Percentiles rank a stretch among this genome's conserved stretches.
Evolutionary conservation across 2,797 vertebrate genomes (phyloP).

Genomic region (Schizopygopsis pylzovi): DNA sequence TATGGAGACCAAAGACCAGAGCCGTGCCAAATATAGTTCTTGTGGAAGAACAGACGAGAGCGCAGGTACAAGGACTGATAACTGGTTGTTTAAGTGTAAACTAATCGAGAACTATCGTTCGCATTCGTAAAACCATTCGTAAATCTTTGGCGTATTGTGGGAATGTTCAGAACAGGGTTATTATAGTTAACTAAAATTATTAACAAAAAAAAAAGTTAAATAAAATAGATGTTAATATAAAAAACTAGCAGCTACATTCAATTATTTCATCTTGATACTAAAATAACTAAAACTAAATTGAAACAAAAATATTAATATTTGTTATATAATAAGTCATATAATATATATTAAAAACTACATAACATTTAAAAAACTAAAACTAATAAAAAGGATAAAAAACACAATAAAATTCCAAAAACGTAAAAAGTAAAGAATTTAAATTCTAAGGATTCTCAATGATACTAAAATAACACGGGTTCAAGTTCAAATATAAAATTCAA

Average conservation of each 20-base stretch:
- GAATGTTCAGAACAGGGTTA: background rate
- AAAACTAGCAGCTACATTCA: background rate
- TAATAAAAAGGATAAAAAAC: background rate
- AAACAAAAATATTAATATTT: background rate
- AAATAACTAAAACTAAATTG: background rate
- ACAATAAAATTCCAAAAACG: too few species aligned
- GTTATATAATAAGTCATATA: too few species aligned
- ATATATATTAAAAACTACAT: background rate
- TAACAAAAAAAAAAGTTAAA: background rate
- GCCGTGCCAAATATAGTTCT: slow-evolving; percentile 34
- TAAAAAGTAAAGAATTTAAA: background rate
- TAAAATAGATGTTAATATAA: background rate
- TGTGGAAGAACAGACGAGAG: slow-evolving; percentile 10
- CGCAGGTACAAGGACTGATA: background rate
- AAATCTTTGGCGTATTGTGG: background rate
- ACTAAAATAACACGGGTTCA: background rate
- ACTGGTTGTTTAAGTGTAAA: background rate
- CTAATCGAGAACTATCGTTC: background rate
- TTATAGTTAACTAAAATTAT: background rate
- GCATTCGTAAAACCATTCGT: background rate
- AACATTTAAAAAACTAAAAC: background rate
- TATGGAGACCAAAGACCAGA: background rate
- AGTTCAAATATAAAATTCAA: too few species aligned
- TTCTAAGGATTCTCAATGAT: background rate
- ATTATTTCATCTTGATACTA: background rate